phyloP scores from a whole-genome alignment of 1,140 invertebrate genomes.

The Leptinotarsa undecemlineata region DNA sequence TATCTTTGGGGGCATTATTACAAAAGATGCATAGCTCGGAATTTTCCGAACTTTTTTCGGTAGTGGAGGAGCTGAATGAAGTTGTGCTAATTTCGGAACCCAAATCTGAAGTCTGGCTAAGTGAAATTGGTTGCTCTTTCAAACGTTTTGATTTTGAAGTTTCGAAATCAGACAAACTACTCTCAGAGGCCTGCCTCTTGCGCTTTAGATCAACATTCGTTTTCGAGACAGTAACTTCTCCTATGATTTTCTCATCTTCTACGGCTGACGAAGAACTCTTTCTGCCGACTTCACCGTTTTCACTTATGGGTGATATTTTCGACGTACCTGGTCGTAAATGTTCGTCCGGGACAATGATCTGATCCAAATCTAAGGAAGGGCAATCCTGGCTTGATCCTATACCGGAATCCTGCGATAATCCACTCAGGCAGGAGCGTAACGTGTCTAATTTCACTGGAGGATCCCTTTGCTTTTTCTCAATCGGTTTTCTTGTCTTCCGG shows the following conservation, averaged over 20 bases:
- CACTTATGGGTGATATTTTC: conserved; percentile 10
- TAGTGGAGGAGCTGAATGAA: conserved; percentile 18
- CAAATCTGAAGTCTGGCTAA: conserved; percentile 25
- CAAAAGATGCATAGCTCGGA: conserved; percentile 64
- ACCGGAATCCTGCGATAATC: conserved; percentile 46
- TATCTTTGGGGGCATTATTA: conserved; percentile 63
- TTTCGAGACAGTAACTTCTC: background rate
- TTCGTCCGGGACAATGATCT: conserved; percentile 45
- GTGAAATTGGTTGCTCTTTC: background rate
- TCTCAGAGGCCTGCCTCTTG: conserved; percentile 42
- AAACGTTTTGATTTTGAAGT: conserved; percentile 31
- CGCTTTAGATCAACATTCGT: conserved; percentile 22
- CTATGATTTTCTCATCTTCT: background rate
- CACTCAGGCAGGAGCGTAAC: conserved; percentile 45
- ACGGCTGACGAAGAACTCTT: background rate
- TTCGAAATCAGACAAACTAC: conserved; percentile 43
- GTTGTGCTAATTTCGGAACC: conserved; percentile 26
- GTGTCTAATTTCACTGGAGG: conserved; percentile 43
- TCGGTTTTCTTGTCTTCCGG: conserved; percentile 17
- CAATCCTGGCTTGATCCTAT: conserved; percentile 46
- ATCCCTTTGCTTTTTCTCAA: conserved; percentile 22
- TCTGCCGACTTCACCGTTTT: background rate
- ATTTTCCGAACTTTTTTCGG: conserved; percentile 2
- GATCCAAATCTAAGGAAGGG: conserved; percentile 40
- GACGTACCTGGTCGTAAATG: conserved; percentile 32